Conservation (phyloP, 2,888 invertebrate species). For the Pyrochroa serraticornis region DNA sequence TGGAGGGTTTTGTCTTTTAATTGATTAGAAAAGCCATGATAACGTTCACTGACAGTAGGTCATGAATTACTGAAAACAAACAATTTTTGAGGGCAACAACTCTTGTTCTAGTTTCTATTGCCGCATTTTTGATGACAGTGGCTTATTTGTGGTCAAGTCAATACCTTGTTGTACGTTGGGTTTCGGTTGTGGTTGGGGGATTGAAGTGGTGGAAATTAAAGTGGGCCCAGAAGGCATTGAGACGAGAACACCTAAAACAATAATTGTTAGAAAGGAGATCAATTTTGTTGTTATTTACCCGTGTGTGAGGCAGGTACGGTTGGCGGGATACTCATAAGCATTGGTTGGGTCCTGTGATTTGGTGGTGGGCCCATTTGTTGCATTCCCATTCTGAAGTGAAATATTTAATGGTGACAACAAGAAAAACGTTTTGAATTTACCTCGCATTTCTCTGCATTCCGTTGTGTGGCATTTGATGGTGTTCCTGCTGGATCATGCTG, state of each 20-base stretch:
- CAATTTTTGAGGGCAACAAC: too few relatives aligned
- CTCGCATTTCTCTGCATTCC: conserved; percentile 69
- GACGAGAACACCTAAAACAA: conserved; percentile 52
- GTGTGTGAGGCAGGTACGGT: conserved; percentile 53
- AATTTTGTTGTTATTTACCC: conserved; percentile 33
- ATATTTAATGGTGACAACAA: too few relatives aligned
- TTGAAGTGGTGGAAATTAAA: conserved; percentile 52
- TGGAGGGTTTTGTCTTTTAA: too few relatives aligned
- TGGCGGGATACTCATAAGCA: conserved; percentile 62
- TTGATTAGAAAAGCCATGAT: too few relatives aligned
- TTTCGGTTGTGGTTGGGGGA: conserved; percentile 50
- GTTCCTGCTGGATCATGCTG: conserved; percentile 59
- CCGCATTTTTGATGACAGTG: not conserved
- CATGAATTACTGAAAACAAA: too few relatives aligned
- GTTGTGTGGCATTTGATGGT: conserved; percentile 71
- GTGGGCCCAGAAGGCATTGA: conserved; percentile 54
- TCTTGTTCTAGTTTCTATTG: not conserved
- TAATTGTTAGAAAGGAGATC: not conserved
- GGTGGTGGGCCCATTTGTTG: conserved; percentile 57
- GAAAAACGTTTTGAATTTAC: conserved; percentile 43
- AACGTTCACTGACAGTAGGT: too few relatives aligned
- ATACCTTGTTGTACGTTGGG: conserved; percentile 46
- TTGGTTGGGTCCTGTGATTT: conserved; percentile 56
- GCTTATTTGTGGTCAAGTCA: not conserved
- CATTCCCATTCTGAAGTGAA: conserved; percentile 50